These are phyloP conservation scores for Rhinopomastus cyanomelas DNA, from an alignment of 2,113 vertebrate genomes.

Conservation along the genomic window DNA sequence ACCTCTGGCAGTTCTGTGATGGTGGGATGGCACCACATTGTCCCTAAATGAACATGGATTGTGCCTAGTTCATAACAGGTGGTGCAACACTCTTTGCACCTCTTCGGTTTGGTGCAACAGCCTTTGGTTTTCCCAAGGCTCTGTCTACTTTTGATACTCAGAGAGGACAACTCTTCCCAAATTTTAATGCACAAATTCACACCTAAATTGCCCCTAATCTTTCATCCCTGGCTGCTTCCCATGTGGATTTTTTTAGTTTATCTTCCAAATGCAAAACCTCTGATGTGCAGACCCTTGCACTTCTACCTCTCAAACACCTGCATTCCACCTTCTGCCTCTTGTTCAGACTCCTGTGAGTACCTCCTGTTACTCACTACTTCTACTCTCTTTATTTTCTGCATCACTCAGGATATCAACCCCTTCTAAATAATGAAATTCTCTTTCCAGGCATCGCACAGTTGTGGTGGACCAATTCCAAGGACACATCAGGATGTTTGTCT, in stretches of 20 bases:
- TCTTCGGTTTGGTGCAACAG: background rate
- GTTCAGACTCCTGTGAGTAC: background rate
- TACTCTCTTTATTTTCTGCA: background rate
- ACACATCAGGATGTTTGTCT: background rate
- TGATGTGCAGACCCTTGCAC: no score
- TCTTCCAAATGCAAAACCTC: background rate
- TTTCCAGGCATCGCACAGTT: background rate
- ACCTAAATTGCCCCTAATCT: background rate
- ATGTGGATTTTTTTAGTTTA: background rate
- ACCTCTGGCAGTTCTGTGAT: background rate
- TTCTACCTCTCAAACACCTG: background rate
- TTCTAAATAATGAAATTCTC: background rate
- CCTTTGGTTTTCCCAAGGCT: background rate
- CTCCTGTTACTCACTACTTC: background rate
- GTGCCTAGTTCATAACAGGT: background rate
- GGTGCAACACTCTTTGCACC: no score
- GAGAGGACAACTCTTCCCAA: background rate
- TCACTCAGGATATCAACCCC: background rate
- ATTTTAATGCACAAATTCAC: background rate
- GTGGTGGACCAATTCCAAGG: background rate
- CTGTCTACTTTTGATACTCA: background rate
- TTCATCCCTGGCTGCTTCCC: background rate
- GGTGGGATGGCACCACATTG: background rate
- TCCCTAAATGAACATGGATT: background rate
- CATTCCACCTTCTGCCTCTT: background rate